These are phyloP conservation scores for Delichon dasypus DNA, from an alignment of 2,797 vertebrate species.

Conservation along the genomic window DNA sequence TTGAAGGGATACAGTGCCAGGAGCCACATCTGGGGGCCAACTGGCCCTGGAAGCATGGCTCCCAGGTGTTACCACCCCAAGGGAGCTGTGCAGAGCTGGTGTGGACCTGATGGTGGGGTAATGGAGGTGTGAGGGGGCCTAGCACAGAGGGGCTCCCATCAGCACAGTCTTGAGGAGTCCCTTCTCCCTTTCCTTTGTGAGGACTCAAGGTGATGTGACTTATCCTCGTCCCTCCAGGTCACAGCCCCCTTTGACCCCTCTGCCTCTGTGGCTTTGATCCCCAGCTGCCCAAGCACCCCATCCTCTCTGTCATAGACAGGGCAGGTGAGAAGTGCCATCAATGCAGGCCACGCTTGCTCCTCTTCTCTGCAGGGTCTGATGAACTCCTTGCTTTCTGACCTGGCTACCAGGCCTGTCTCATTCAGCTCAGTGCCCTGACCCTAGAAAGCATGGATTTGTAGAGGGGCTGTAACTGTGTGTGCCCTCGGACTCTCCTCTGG, in stretches of 20 bases:
- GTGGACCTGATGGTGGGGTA: neutral
- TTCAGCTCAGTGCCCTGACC: neutral
- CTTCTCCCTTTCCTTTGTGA: neutral
- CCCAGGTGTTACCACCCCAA: neutral
- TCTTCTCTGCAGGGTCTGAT: neutral
- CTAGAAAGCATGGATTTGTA: neutral
- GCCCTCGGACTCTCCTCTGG: neutral
- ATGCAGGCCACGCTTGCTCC: neutral
- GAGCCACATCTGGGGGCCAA: slow-evolving; percentile 61
- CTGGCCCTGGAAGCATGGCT: slow-evolving; percentile 7
- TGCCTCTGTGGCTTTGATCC: neutral
- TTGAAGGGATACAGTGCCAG: slow-evolving; percentile 42
- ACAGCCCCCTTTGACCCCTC: neutral
- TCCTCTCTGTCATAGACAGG: fast-evolving
- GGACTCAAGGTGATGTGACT: neutral
- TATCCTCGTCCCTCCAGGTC: neutral
- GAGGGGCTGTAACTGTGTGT: neutral
- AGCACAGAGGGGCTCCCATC: neutral
- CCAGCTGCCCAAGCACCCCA: neutral
- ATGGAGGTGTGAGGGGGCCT: neutral
- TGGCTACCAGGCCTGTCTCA: neutral
- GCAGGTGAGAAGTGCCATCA: neutral
- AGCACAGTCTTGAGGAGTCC: neutral
- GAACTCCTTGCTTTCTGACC: neutral
- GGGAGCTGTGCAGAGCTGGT: neutral